Percentiles rank a stretch among this genome's conserved stretches.
Evolutionary conservation across 1,140 invertebrate genomes (phyloP).

Genomic region (Drosophila nebulosa): DNA sequence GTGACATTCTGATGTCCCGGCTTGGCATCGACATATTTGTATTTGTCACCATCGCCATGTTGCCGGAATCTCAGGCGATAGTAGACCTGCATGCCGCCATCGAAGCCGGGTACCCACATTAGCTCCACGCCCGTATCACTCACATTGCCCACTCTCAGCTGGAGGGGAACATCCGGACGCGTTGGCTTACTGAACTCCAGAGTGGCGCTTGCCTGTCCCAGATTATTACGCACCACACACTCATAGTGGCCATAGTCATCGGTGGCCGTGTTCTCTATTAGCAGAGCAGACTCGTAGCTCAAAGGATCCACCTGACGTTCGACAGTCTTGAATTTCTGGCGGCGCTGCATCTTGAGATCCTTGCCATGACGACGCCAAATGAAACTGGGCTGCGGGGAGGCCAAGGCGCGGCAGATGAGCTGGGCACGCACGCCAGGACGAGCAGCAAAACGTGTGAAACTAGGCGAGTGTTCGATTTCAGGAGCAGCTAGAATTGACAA

Average conservation of each 20-base stretch:
- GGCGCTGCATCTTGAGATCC: constrained; percentile 67
- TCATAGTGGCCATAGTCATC: constrained; percentile 95
- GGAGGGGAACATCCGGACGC: constrained; percentile 90
- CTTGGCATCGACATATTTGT: constrained; percentile 89
- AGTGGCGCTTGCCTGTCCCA: constrained; percentile 89
- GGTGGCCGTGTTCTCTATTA: constrained; percentile 89
- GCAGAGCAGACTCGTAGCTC: constrained; percentile 88
- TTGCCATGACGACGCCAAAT: constrained; percentile 89
- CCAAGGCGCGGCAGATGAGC: constrained; percentile 90
- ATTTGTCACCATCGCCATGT: constrained; percentile 81
- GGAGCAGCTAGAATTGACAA: constrained; percentile 87
- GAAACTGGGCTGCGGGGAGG: constrained; percentile 91
- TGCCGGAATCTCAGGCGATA: constrained; percentile 88
- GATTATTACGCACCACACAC: constrained; percentile 93
- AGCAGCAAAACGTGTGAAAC: constrained; percentile 91
- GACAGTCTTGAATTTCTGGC: constrained; percentile 64
- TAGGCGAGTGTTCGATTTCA: constrained; percentile 90
- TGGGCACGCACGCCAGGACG: constrained; percentile 91
- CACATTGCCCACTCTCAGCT: constrained; percentile 89
- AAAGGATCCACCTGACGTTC: constrained; percentile 82
- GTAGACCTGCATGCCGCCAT: constrained; percentile 92
- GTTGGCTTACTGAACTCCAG: constrained; percentile 92
- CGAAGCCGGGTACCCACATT: constrained; percentile 95
- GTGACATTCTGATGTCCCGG: constrained; percentile 87
- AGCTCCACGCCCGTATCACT: constrained; percentile 92